These are phyloP conservation scores for Ammodytes dubius DNA, from an alignment of 2,113 vertebrate genomes.

Conservation along the genomic window DNA sequence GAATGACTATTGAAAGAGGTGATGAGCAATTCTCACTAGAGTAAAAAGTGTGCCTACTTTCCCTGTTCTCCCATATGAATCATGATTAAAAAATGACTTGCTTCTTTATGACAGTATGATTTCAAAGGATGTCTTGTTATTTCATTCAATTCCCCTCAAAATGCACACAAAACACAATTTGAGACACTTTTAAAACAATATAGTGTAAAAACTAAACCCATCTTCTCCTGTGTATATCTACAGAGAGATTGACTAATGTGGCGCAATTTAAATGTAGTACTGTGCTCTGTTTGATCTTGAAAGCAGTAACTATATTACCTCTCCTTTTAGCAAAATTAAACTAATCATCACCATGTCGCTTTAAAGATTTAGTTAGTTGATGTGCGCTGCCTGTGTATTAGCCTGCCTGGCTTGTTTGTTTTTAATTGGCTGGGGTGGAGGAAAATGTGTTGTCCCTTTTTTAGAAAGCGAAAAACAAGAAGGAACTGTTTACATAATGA, in stretches of 20 bases:
- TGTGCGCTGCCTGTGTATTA: neutral
- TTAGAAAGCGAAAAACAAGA: neutral
- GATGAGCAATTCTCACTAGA: no score
- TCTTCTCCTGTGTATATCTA: neutral
- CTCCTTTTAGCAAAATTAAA: neutral
- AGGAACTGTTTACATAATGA: neutral
- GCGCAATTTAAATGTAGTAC: constrained; percentile 2
- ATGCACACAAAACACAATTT: neutral
- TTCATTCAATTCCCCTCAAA: neutral
- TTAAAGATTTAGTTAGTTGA: constrained; percentile 11
- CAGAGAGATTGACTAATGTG: neutral
- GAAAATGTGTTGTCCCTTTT: constrained; percentile 1
- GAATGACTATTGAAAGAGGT: no score
- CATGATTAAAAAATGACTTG: neutral
- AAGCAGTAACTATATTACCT: neutral
- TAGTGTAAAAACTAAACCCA: neutral
- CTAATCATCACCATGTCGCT: neutral
- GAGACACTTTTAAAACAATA: neutral
- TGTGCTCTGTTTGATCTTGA: neutral
- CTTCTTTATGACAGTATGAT: neutral
- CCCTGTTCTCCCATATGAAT: no score
- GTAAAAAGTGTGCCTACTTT: no score
- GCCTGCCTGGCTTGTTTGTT: constrained; percentile 5
- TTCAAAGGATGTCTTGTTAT: neutral
- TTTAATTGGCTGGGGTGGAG: neutral